Percentiles rank a stretch among this genome's conserved stretches.
These are phyloP conservation scores for Todiramphus saurophagus DNA, from an alignment of 2,113 vertebrate species.

Conservation along the genomic window DNA sequence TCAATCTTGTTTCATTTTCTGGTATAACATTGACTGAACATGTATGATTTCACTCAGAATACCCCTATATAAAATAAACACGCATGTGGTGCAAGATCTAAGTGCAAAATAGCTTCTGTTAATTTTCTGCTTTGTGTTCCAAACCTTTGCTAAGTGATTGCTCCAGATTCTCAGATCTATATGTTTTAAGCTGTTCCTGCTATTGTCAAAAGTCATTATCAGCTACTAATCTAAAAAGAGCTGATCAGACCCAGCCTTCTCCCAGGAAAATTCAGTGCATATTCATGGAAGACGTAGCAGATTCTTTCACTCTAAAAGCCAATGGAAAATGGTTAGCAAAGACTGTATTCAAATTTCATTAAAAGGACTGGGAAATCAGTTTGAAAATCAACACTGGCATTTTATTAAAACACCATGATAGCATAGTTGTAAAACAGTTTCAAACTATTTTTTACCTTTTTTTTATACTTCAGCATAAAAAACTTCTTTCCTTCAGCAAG, in stretches of 20 bases:
- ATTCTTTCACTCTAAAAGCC: not conserved
- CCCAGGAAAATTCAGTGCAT: not conserved
- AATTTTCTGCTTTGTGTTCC: not conserved
- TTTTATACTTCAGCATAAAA: too few relatives aligned
- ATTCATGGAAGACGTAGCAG: rapidly evolving
- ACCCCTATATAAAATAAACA: not conserved
- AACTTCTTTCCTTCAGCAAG: not conserved
- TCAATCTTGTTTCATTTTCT: not conserved
- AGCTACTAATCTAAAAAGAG: not conserved
- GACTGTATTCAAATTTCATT: not conserved
- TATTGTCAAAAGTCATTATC: not conserved
- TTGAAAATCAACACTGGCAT: not conserved
- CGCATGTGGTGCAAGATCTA: not conserved
- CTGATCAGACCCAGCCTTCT: not conserved
- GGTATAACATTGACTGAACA: not conserved
- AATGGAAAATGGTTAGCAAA: not conserved
- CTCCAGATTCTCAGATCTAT: not conserved
- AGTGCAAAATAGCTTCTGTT: not conserved
- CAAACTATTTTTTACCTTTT: not conserved
- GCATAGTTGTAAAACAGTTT: not conserved
- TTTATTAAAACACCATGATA: not conserved
- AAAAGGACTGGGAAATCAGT: not conserved
- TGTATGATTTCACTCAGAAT: not conserved
- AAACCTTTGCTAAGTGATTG: not conserved
- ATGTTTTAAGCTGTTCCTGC: not conserved